Evolutionary conservation across 2,113 vertebrate genomes (phyloP).

Genomic region (Archocentrus centrarchus): DNA sequence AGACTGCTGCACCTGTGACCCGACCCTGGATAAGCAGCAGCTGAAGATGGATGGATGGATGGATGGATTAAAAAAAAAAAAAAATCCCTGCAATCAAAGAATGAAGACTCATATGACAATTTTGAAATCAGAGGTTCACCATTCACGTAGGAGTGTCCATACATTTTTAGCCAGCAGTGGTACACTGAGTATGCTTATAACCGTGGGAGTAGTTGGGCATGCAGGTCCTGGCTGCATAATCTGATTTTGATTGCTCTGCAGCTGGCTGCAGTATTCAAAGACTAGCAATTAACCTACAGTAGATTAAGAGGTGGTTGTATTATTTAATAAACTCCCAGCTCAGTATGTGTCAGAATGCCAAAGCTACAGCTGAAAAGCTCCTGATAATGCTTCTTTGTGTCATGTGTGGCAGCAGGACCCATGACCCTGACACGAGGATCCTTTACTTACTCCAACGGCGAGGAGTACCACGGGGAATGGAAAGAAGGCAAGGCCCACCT

Average conservation of each 20-base stretch:
- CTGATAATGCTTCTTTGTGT: neutral
- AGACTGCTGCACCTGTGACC: no score
- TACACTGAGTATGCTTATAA: neutral
- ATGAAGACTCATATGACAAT: neutral
- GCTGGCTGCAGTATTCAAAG: neutral
- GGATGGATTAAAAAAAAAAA: no score
- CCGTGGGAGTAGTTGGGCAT: neutral
- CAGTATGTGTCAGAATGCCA: neutral
- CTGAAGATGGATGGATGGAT: no score
- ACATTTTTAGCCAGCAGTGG: neutral
- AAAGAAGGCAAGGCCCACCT: constrained; percentile 85
- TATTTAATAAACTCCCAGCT: neutral
- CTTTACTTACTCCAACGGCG: constrained; percentile 93
- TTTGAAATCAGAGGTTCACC: neutral
- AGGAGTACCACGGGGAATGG: constrained; percentile 95
- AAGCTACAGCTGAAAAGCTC: neutral
- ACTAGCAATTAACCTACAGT: neutral
- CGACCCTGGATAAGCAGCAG: no score
- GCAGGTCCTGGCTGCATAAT: neutral
- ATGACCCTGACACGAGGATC: constrained; percentile 96
- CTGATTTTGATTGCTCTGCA: neutral
- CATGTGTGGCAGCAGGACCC: constrained; percentile 59
- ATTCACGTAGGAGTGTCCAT: neutral
- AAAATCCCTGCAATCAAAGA: neutral
- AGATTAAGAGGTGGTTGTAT: neutral